Conservation (phyloP, 1,140 invertebrate species). For the Choristoneura fumiferana region DNA sequence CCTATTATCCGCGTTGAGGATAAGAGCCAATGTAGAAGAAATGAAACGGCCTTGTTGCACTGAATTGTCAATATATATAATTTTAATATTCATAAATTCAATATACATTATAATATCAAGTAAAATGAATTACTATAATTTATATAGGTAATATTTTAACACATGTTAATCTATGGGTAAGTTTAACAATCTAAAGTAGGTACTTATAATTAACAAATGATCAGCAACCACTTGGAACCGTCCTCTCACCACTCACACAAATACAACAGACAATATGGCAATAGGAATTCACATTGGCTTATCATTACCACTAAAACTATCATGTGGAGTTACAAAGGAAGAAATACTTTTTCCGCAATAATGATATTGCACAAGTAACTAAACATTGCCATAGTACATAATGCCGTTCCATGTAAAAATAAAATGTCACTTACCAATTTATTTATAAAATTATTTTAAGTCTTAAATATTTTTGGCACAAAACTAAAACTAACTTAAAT, state of each 20-base stretch:
- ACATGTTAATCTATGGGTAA: slow-evolving; percentile 76
- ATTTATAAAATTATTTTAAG: slow-evolving; percentile 49
- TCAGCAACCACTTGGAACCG: slow-evolving; percentile 28
- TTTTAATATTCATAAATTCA: slow-evolving; percentile 78
- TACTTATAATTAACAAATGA: slow-evolving; percentile 65
- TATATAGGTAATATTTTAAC: slow-evolving; percentile 78
- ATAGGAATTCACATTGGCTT: slow-evolving; percentile 73
- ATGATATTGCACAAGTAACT: slow-evolving; percentile 58
- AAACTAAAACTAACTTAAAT: slow-evolving; percentile 47
- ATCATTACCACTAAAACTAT: slow-evolving; percentile 40
- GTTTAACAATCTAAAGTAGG: slow-evolving; percentile 71
- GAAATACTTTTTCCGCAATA: slow-evolving; percentile 62
- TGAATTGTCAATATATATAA: slow-evolving; percentile 76
- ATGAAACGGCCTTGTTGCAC: slow-evolving; percentile 35
- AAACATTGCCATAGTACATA: slow-evolving; percentile 63
- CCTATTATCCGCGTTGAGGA: no score
- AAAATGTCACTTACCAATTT: slow-evolving; percentile 43
- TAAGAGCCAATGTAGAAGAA: no score
- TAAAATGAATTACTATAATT: slow-evolving; percentile 78
- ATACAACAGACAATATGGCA: slow-evolving; percentile 68
- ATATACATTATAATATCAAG: slow-evolving; percentile 78
- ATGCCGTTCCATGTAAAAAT: slow-evolving; percentile 61
- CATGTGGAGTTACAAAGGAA: slow-evolving; percentile 43
- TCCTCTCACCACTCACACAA: slow-evolving; percentile 24
- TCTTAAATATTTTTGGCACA: slow-evolving; percentile 67